Evolutionary conservation across 1,140 invertebrate species (phyloP), one percentile per base, ranked within the genome.

Genomic region (Penaeus chinensis): DNA sequence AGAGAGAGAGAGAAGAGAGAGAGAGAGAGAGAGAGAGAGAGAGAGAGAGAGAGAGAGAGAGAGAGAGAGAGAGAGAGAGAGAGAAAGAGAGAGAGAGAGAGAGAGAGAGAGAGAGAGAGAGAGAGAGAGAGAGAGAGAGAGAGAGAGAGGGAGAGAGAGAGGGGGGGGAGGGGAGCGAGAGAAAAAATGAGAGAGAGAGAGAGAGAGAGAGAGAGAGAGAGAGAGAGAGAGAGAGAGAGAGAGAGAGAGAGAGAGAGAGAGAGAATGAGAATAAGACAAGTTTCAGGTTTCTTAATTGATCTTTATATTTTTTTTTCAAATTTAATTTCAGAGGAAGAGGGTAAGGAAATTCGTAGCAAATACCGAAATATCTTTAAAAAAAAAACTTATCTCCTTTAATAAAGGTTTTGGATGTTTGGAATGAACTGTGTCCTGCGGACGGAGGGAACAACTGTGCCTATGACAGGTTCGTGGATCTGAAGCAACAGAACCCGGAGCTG

Each of bases 361-460:
- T 13, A 8, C 54, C 0, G 47, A 47, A 27, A 32, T 74, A 32
- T 74, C n/a, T 10, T 19, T 3, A 74, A 32, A 16, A 16, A 16
- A 11, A 16, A 69, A 2, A 54, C 10, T 80, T 60, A n/a, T 27
- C 61, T 47, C 27, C 32, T 7, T 27, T 7, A 2, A 4, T 20
- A 22, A 65, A 89, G 89, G 89, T 94, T n/a, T 87, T 95, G 20
- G 95, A 96, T 90, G 87, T 93, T 8, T 95, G 93, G 91, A 93
- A 94, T n/a, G 95, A 96, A 90, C 88, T 94, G 16, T 91, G 93
- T 16, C 92, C 93, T n/a, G 92, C 92, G 91, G 88, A 89, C 22
- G 37, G 63, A 5, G 92, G 92, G 61, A 93, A 93, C 19, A 92
- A 92, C 91, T 92, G 92, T 20, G 90, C 90, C 84, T 89, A 69